Base-by-base conservation (phyloP, 2,888 invertebrate species). In the Branchellion lobata region DNA sequence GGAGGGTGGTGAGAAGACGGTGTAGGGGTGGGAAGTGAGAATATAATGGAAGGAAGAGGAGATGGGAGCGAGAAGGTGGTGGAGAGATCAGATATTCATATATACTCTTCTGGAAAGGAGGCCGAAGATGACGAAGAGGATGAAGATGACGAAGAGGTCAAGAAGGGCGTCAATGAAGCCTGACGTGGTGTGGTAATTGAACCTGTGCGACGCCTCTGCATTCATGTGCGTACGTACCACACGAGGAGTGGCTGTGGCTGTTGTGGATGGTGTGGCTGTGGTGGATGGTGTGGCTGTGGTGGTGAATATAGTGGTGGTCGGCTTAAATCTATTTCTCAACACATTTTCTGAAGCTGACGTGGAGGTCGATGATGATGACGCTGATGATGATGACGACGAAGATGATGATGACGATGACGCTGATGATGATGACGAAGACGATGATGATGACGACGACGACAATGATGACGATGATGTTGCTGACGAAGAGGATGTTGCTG, bases 81-180 rank as follows among this genome's bases (percentile, higher is more conserved):
- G n/a, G n/a, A n/a, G n/a, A n/a, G n/a, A n/a, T 65, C 29, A 65
- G 36, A 73, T 18, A 24, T 36, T 36, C 31, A 68, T 53, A 68
- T 34, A 80, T 40, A 76, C 31, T 31, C 80, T 74, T 8, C 80
- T 75, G 2, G 76, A 34, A 1, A 80, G 53, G 31, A 80, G 57
- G 24, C 76, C 71, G 34, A 80, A 34, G 51, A 80, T 80, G 34
- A 68, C 51, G 33, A 71, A 51, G 27, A 78, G 27, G 36, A 80
- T 47, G 36, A 80, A 5, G 24, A 69, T 69, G 31, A 80, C 57
- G 33, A 77, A 31, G 18, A 80, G 1, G 71, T 76, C 68, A 21
- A 77, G 65, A 40, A 77, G 18, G 18, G 73, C 18, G 29, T 61
- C 75, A 29, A 75, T 53, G 40, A 73, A 27, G 27, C 73, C 73